Evolutionary conservation across 2,888 invertebrate genomes (phyloP), one percentile per base, ranked within the genome.

Genomic region (Harpalus rubripes): DNA sequence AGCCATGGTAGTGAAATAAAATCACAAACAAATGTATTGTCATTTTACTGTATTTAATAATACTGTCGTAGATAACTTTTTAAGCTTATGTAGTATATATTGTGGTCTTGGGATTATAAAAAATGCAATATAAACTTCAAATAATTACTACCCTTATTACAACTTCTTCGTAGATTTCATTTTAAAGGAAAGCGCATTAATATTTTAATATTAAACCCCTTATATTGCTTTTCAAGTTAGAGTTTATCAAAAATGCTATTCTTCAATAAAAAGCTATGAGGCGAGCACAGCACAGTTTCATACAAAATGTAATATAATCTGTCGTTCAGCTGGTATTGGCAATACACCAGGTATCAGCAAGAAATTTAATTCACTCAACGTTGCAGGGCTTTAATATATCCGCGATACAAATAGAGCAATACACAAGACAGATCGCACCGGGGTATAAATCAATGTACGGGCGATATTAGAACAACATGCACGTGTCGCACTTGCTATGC

Each of bases 351-450:
- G 39, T 39, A 68, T 15, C 32, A n/a, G 32, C 63, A 68, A 68
- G 32, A 68, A 68, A 68, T 68, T 68, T 68, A 68, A 68, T 68
- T 68, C 68, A 68, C 68, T 68, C 68, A 68, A 68, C 68, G 15
- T 68, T 68, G 68, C 39, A 68, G 32, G 32, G 39, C 68, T 32
- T 32, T 68, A 68, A 68, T 68, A 68, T 15, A 68, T 68, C 32
- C 32, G 12, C n/a, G 15, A n/a, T 39, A 68, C 39, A 68, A 68
- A 68, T 68, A 26, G 32, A 68, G 32, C 15, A 68, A 68, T 32
- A 32, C n/a, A 68, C 22, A 2, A 63, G 15, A 7, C 68, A 32
- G 26, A 39, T 68, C 68, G 32, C 39, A 41, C 32, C 15, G 26
- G 68, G 39, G 7, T 7, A 68, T 68, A 68, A 68, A 68, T 68